phyloP scores from a whole-genome alignment of 2,797 vertebrate species.

The Anomalospiza imberbis region DNA sequence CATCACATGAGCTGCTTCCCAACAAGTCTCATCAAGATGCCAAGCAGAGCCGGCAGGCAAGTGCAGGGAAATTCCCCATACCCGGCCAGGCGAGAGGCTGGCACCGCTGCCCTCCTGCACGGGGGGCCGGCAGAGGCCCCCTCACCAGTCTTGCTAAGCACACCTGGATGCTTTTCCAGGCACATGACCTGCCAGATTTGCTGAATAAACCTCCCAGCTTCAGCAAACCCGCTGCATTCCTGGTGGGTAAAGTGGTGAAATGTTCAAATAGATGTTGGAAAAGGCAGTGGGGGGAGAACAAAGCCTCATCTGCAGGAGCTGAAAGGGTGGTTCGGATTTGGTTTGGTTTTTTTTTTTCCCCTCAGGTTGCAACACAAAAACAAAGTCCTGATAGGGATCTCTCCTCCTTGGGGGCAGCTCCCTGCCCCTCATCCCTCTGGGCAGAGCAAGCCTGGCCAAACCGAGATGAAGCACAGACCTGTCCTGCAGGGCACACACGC shows the following conservation, averaged over 20 bases:
- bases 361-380: slow-evolving; percentile 41
- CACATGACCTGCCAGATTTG: neutral
- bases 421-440: neutral
- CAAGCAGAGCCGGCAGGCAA: slow-evolving; percentile 8
- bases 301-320: neutral
- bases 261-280: slow-evolving; percentile 7
- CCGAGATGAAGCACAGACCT: neutral
- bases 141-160: neutral
- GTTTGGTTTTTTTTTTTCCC: fast-evolving
- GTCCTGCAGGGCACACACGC: neutral
- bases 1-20: neutral
- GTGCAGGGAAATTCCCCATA: neutral
- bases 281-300: neutral
- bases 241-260: slow-evolving; percentile 21
- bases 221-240: neutral
- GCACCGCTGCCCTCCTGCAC: neutral
- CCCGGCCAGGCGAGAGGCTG: neutral
- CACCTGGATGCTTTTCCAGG: neutral
- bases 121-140: neutral
- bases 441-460: slow-evolving; percentile 2
- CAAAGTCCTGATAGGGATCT: slow-evolving; percentile 28
- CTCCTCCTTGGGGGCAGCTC: neutral
- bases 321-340: neutral
- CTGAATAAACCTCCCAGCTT: slow-evolving; percentile 23
- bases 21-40: slow-evolving; percentile 27